These are phyloP conservation scores for Phataginus tricuspis DNA, from an alignment of 2,797 vertebrate species.

Conservation along the genomic window DNA sequence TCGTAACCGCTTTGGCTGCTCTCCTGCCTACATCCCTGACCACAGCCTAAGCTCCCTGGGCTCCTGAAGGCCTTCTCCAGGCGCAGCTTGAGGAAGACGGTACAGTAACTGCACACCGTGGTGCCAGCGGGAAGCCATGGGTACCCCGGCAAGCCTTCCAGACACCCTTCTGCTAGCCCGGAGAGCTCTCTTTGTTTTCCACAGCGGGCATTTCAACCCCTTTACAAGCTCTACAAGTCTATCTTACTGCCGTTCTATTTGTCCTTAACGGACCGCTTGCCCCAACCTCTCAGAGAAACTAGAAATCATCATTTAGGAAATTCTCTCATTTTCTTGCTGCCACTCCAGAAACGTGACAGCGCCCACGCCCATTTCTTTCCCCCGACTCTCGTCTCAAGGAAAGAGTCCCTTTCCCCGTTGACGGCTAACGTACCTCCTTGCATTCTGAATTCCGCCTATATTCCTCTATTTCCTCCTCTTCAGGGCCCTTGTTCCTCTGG, in stretches of 20 bases:
- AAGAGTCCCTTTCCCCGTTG: not conserved
- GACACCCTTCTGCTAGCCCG: not conserved
- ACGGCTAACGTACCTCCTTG: not conserved
- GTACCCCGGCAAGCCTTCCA: not conserved
- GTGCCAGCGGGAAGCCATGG: not conserved
- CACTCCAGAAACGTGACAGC: not conserved
- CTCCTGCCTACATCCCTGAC: not conserved
- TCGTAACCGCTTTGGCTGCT: not conserved
- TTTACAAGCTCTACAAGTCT: not conserved
- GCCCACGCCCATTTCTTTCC: not conserved
- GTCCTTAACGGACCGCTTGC: not conserved
- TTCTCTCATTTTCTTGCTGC: not conserved
- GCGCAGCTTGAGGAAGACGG: not conserved
- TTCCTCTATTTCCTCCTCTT: not conserved
- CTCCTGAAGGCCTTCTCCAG: not conserved
- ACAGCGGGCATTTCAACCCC: not conserved
- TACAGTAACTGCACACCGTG: not conserved
- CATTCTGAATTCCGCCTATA: not conserved
- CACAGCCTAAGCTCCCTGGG: not conserved
- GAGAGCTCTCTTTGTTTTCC: not conserved
- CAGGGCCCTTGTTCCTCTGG: not conserved
- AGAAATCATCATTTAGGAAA: not conserved
- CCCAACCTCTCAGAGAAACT: not conserved
- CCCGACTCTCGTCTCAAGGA: not conserved
- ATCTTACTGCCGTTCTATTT: not conserved